These are phyloP conservation scores for Zeugodacus cucurbitae DNA, from an alignment of 1,140 invertebrate genomes.

Conservation along the genomic window DNA sequence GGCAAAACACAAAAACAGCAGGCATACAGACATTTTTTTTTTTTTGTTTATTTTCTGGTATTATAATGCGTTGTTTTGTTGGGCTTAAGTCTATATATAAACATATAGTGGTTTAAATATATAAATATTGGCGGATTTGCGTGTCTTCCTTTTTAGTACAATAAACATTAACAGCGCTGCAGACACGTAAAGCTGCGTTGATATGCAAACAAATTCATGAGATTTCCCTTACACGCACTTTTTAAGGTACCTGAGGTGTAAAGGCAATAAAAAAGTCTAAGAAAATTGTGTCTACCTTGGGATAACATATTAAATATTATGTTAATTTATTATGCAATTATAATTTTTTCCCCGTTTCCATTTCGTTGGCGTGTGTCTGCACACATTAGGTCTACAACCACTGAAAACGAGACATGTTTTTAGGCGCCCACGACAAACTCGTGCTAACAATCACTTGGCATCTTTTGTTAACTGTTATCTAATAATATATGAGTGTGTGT, in stretches of 20 bases:
- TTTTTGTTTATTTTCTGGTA: not conserved
- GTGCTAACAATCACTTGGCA: too few species aligned
- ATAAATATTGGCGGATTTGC: too few species aligned
- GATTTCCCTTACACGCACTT: not conserved
- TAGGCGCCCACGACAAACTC: too few species aligned
- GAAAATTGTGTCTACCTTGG: not conserved
- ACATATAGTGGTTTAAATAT: not conserved
- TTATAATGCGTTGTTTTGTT: not conserved
- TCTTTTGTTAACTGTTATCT: too few species aligned
- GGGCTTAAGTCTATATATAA: not conserved
- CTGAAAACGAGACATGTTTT: too few species aligned
- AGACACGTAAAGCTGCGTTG: not conserved
- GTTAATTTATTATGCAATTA: not conserved
- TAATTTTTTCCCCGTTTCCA: not conserved
- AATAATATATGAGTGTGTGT: too few species aligned
- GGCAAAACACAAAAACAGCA: too few species aligned
- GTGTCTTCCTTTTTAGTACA: not conserved
- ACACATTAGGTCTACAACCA: too few species aligned
- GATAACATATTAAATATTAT: not conserved
- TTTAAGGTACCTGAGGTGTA: not conserved
- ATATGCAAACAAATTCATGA: slow-evolving; percentile 7
- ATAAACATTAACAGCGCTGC: not conserved
- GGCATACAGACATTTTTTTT: too few species aligned
- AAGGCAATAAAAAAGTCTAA: not conserved
- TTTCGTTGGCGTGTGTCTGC: not conserved